Base-by-base conservation (phyloP, 2,888 invertebrate species). In the Melanargia galathea region DNA sequence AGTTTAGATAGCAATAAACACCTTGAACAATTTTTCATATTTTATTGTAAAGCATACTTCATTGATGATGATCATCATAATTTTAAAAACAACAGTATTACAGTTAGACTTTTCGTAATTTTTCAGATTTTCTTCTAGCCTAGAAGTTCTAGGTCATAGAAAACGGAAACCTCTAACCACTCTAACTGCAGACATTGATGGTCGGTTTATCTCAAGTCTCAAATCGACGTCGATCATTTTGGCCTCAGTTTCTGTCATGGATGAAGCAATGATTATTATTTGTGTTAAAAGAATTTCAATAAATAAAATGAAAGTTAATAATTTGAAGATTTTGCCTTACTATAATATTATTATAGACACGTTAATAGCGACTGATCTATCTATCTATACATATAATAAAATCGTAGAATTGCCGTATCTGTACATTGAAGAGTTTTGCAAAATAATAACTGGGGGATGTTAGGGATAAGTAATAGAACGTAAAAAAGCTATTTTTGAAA, bases 91-190 rank as follows among this genome's bases (percentile, higher is more conserved):
- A 46, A 46, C 45, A 22, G 11, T 11, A 13, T 18, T 2, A 11
- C 20, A 10, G 1, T 20, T 11, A 18, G 3, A 20, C 45, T 20
- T 52, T 20, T 52, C 20, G 13, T 35, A 52, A n/a, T n/a, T n/a
- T n/a, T n/a, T n/a, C n/a, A n/a, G n/a, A n/a, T n/a, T n/a, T n/a
- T n/a, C n/a, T n/a, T n/a, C n/a, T n/a, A n/a, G n/a, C n/a, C n/a
- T n/a, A n/a, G n/a, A n/a, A n/a, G n/a, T 52, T 52, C 52, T 52
- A 52, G 52, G 52, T 52, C 52, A 52, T 52, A 52, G 52, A 52
- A 52, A 52, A 52, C 35, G 20, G 52, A 52, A 52, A 22, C 35
- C 52, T n/a, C n/a, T n/a, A n/a, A n/a, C n/a, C n/a, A n/a, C 52
- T 52, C 52, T 35, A 52, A 52, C 52, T 52, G 52, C 52, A 33